These are phyloP conservation scores for Macrosiphum euphorbiae DNA, from an alignment of 2,888 invertebrate genomes.

Conservation along the genomic window DNA sequence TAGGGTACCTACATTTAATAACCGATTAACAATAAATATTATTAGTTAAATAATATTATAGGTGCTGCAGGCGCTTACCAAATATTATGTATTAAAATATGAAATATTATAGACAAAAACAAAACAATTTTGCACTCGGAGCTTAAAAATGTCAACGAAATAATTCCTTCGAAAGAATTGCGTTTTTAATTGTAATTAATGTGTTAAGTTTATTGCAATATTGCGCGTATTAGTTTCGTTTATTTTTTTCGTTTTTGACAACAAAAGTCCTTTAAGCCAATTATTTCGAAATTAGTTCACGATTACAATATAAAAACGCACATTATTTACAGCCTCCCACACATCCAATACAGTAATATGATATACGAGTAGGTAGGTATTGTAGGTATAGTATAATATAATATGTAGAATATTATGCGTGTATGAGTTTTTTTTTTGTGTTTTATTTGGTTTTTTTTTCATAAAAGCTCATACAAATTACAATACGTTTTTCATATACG, in stretches of 20 bases:
- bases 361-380: slow-evolving; percentile 6
- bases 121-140: background rate
- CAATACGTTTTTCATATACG: slow-evolving; percentile 35
- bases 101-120: background rate
- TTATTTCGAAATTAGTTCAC: slow-evolving; percentile 41
- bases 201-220: slow-evolving; percentile 21
- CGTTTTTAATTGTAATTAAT: slow-evolving; percentile 11
- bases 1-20: background rate
- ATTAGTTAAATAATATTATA: background rate
- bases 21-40: background rate
- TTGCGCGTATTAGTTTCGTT: background rate
- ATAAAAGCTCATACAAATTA: slow-evolving; percentile 31
- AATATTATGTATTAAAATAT: no score
- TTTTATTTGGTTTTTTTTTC: background rate
- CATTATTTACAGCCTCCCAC: background rate
- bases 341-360: background rate
- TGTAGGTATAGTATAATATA: background rate
- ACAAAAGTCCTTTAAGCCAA: slow-evolving; percentile 22
- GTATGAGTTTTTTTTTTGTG: background rate
- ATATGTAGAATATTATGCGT: background rate
- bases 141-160: background rate
- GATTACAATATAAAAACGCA: slow-evolving; percentile 26
- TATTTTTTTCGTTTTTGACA: slow-evolving; percentile 23
- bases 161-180: background rate
- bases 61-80: background rate